phyloP scores from a whole-genome alignment of 2,888 invertebrate genomes.

The Standfussiana lucernea region DNA sequence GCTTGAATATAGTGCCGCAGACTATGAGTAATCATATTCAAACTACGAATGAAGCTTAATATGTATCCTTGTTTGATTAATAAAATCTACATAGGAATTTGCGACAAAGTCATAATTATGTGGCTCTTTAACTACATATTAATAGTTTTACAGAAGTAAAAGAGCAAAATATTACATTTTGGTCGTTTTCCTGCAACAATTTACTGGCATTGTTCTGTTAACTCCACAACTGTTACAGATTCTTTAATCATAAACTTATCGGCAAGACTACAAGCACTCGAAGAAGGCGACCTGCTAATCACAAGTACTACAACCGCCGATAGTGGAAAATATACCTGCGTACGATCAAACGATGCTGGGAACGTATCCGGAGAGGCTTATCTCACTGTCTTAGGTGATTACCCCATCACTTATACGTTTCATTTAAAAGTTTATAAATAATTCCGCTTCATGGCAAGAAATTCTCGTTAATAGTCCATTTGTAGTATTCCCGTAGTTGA shows the following conservation, averaged over 20 bases:
- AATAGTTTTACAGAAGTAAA: neutral
- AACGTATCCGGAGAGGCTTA: slow-evolving; percentile 95
- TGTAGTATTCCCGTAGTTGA: slow-evolving; percentile 42
- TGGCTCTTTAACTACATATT: neutral
- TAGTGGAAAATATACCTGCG: slow-evolving; percentile 97
- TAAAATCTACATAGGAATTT: neutral
- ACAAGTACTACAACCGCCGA: slow-evolving; percentile 96
- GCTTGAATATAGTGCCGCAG: neutral
- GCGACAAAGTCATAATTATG: neutral
- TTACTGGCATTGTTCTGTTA: neutral
- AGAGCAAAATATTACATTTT: neutral
- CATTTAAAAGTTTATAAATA: slow-evolving; percentile 21
- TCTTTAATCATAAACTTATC: slow-evolving; percentile 88
- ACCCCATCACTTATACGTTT: slow-evolving; percentile 29
- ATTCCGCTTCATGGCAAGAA: slow-evolving; percentile 1
- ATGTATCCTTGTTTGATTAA: neutral
- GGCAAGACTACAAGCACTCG: slow-evolving; percentile 95
- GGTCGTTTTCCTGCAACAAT: neutral
- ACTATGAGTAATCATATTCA: neutral
- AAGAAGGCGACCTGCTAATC: slow-evolving; percentile 96
- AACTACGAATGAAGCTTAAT: neutral
- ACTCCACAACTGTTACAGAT: slow-evolving; percentile 75
- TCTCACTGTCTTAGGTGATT: slow-evolving; percentile 94
- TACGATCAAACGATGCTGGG: slow-evolving; percentile 97
- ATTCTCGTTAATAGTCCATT: slow-evolving; percentile 33